A percentile compares a stretch with the other conserved stretches of the same genome.
These are phyloP conservation scores for Mormoops blainvillei DNA, from an alignment of 2,113 vertebrate species.

Conservation along the genomic window DNA sequence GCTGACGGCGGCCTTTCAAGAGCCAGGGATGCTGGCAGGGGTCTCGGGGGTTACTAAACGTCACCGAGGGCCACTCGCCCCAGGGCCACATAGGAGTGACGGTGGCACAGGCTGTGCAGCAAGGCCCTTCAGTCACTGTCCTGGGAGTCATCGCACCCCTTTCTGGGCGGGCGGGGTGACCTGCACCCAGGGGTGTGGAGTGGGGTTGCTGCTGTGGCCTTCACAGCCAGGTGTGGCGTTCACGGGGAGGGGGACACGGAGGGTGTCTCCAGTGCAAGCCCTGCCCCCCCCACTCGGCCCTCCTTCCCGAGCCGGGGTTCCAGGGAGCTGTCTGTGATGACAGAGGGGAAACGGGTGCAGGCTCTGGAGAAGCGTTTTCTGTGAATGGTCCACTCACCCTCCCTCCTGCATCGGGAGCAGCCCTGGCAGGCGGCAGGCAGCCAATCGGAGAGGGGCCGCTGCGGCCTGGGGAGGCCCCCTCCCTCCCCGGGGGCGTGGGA, in stretches of 20 bases:
- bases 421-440: neutral
- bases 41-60: neutral
- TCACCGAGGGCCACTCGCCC: neutral
- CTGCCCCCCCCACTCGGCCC: neutral
- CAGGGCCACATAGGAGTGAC: neutral
- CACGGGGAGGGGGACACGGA: neutral
- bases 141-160: no score
- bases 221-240: no score
- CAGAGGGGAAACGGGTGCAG: neutral
- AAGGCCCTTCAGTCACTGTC: neutral
- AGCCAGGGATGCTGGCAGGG: neutral
- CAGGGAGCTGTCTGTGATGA: neutral
- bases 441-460: neutral
- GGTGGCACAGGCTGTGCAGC: neutral
- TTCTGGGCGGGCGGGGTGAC: no score
- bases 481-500: neutral
- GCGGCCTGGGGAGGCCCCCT: neutral
- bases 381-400: slow-evolving; percentile 19
- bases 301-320: neutral
- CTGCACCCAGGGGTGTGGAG: neutral
- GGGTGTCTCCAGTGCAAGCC: neutral
- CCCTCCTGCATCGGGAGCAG: neutral
- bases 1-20: fast-evolving
- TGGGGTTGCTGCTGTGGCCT: neutral
- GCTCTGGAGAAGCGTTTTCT: neutral